A percentile compares a stretch with the other conserved stretches of the same genome.
Conservation (phyloP, 2,113 vertebrate genomes). For the Cephalophus harveyi region DNA sequence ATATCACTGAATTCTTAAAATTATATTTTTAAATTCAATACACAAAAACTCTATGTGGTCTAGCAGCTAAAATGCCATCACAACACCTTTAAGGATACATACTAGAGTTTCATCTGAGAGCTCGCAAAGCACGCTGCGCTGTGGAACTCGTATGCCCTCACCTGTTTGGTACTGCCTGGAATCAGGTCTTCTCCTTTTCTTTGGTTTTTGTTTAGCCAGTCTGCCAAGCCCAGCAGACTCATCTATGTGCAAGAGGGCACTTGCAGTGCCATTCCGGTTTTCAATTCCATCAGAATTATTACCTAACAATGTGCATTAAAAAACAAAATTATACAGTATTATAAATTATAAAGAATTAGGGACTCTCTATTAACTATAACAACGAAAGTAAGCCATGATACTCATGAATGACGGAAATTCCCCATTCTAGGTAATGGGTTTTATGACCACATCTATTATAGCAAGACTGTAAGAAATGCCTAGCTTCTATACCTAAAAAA, state of each 20-base stretch:
- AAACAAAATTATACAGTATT: slow-evolving; percentile 73
- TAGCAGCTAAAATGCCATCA: slow-evolving; percentile 55
- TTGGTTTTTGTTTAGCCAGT: slow-evolving; percentile 91
- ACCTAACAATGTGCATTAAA: slow-evolving; percentile 79
- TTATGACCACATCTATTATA: slow-evolving; percentile 45
- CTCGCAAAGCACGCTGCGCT: slow-evolving; percentile 45
- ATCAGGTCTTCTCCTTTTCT: slow-evolving; percentile 92
- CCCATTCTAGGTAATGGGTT: slow-evolving; percentile 57
- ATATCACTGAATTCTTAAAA: slow-evolving; percentile 72
- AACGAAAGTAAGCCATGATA: slow-evolving; percentile 68
- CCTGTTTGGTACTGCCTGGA: slow-evolving; percentile 98
- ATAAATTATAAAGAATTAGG: slow-evolving; percentile 57
- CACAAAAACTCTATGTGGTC: slow-evolving; percentile 18
- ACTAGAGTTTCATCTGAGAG: slow-evolving; percentile 51
- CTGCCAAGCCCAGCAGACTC: slow-evolving; percentile 92
- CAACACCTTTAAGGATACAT: slow-evolving; percentile 43
- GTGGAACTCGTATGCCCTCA: slow-evolving; percentile 70
- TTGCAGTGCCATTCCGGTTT: slow-evolving; percentile 95
- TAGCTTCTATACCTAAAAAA: slow-evolving; percentile 58
- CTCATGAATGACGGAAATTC: slow-evolving; percentile 74
- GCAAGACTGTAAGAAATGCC: slow-evolving; percentile 11
- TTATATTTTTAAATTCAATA: slow-evolving; percentile 58
- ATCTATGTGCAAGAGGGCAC: slow-evolving; percentile 96
- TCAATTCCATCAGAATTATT: slow-evolving; percentile 92
- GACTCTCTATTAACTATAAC: slow-evolving; percentile 66